Conservation (phyloP, 2,888 invertebrate species). For the Hanleya hanleyi region DNA sequence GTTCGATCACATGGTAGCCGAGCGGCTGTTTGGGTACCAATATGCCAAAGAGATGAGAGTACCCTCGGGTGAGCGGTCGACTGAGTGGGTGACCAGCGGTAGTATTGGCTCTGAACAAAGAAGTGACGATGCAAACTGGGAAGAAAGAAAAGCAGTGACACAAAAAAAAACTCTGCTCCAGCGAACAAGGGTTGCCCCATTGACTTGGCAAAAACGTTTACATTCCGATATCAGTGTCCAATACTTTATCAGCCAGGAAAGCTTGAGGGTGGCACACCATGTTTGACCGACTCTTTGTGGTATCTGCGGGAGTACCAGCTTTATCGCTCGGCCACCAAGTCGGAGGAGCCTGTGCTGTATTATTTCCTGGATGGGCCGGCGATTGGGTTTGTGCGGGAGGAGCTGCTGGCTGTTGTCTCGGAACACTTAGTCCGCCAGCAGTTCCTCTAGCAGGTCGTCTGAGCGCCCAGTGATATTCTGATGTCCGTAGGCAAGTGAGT, state of each 20-base stretch:
- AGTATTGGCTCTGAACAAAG: not conserved
- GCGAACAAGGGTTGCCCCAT: not conserved
- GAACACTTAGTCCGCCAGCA: too few relatives aligned
- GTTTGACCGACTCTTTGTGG: not conserved
- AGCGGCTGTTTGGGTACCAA: not conserved
- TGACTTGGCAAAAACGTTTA: not conserved
- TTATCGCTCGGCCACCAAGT: not conserved
- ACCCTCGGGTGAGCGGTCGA: not conserved
- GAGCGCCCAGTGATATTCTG: not conserved
- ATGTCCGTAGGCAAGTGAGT: slow-evolving; percentile 16
- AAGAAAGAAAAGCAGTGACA: too few relatives aligned
- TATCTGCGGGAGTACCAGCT: not conserved
- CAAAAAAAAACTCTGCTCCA: too few relatives aligned
- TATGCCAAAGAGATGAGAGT: not conserved
- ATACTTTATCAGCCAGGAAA: too few relatives aligned
- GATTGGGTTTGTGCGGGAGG: not conserved
- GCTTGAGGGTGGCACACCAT: too few relatives aligned
- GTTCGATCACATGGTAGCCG: not conserved
- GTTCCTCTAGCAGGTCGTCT: not conserved
- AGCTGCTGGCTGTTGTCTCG: not conserved
- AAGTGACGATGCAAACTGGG: not conserved
- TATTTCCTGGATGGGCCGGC: not conserved
- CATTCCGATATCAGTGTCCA: not conserved
- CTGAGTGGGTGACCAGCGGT: not conserved
- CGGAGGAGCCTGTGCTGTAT: not conserved